Base-by-base conservation (phyloP, 2,113 vertebrate genomes). In the Benitochromis conjunctus region DNA sequence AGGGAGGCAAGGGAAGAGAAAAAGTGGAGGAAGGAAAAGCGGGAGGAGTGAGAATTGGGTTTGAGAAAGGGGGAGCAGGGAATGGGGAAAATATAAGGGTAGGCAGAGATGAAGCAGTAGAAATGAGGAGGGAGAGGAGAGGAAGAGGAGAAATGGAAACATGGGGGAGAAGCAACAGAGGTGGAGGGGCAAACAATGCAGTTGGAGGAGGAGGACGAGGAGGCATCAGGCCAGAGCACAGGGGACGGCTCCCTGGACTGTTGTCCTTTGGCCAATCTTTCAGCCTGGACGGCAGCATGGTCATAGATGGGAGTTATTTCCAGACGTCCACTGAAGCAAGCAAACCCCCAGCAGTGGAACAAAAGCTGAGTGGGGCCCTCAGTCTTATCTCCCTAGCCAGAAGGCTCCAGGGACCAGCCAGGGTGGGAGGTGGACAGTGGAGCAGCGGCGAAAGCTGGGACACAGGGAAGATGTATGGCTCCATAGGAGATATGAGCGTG, bases 281-380 rank as follows among this genome's bases (percentile, higher is more conserved):
- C 0, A 82, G 87, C 38, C 86, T 91, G 38, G 95, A 96, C 9
- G 90, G 91, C 24, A 74, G 88, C 64, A n/a, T 97, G 91, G 87
- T 94, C 92, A 94, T 97, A 78, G 90, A 96, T 57, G 96, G 97
- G 38, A 98, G 86, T 86, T 97, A 97, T 90, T 97, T 97, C 91
- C 97, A 97, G 93, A 96, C 95, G 19, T 84, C 91, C 0, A 85
- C 79, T 1, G 95, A 95, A 57, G 94, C 91, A 41, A 93, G 53
- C 51, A 94, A 94, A 55, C 83, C 92, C 36, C 94, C 95, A 0
- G 93, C 96, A 0, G 89, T 82, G 13, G 96, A 95, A 95, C 96
- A 93, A 71, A 96, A 96, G 84, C 91, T 95, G 5, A 95, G 92
- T 9, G 96, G 95, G 2, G 91, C 95, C 82, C 66, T 96, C n/a